Percentiles rank a stretch among this genome's conserved stretches.
These are phyloP conservation scores for rat (Rattus norvegicus) DNA, from an alignment of 2,113 vertebrate species.

Conservation along the genomic window GRCr8 NC_086022.1:86393001-86393500, in stretches of 20 bases:
- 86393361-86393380: constrained; percentile 31
- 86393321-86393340: neutral
- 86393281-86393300: neutral
- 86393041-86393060: constrained; percentile 27
- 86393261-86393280: constrained; percentile 8
- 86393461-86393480: neutral
- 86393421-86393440: neutral
- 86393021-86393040: constrained; percentile 43
- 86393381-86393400: neutral
- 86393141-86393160: constrained; percentile 76
- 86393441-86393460: neutral
- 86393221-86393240: neutral
- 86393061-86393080: neutral
- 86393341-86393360: neutral
- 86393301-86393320: neutral
- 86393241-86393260: neutral
- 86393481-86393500: neutral
- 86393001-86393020: constrained; percentile 29
- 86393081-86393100: neutral
- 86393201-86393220: neutral
- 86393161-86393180: constrained; percentile 74
- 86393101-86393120: constrained; percentile 7
- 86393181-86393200: constrained; percentile 79
- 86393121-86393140: constrained; percentile 48
- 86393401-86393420: constrained; percentile 3